Evolutionary conservation across 2,888 invertebrate genomes (phyloP).

Genomic region (Tiliacea aurago): DNA sequence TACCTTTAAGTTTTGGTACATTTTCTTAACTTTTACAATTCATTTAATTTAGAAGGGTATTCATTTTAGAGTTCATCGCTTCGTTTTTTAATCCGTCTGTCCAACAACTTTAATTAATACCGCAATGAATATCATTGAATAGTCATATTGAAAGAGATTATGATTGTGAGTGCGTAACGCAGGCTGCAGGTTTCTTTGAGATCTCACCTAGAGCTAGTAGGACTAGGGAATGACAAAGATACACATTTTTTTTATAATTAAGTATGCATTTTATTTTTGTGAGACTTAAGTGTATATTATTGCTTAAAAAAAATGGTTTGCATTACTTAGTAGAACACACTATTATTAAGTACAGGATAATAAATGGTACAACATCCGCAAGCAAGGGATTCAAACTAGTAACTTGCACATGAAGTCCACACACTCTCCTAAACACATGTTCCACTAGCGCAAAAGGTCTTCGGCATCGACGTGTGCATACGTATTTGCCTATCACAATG

Average conservation of each 20-base stretch:
- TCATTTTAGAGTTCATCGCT: too few relatives aligned
- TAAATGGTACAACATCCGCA: not conserved
- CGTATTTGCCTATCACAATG: not conserved
- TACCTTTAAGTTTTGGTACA: too few relatives aligned
- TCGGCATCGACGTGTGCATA: not conserved
- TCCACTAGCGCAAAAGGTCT: not conserved
- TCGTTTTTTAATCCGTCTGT: not conserved
- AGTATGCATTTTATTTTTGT: not conserved
- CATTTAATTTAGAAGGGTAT: not conserved
- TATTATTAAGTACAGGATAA: not conserved
- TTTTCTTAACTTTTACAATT: not conserved
- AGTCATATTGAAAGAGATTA: not conserved
- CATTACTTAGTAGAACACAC: not conserved
- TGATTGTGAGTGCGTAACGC: not conserved
- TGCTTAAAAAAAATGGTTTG: not conserved
- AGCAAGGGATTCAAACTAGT: not conserved
- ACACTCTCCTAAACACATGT: not conserved
- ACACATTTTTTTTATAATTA: not conserved
- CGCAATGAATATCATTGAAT: not conserved
- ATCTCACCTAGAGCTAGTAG: not conserved
- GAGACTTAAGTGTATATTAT: too few relatives aligned
- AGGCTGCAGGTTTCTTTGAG: not conserved
- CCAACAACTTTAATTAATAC: too few relatives aligned
- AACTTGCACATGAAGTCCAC: not conserved
- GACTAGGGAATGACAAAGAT: not conserved